Evolutionary conservation across 2,888 invertebrate genomes (phyloP).

Genomic region (Scotopteryx bipunctaria): DNA sequence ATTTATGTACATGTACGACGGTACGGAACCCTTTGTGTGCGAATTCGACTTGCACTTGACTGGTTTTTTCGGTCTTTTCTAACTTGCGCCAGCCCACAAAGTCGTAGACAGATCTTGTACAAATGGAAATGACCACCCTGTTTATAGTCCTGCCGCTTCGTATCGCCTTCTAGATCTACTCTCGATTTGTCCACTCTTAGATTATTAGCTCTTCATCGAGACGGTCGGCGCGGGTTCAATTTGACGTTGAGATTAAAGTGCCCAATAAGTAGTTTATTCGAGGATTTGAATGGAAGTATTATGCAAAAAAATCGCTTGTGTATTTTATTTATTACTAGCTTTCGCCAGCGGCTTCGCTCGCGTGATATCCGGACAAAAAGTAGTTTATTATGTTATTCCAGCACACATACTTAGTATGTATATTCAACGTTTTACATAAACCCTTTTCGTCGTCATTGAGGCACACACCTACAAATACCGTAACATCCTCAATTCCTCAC

Average conservation of each 20-base stretch:
- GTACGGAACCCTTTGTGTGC: no score
- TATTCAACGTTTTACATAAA: no score
- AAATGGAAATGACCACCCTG: constrained; percentile 45
- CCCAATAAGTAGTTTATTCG: not conserved
- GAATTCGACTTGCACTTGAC: no score
- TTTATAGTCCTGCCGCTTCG: constrained; percentile 38
- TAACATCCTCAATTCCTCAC: no score
- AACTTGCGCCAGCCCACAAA: constrained; percentile 24
- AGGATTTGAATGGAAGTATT: not conserved
- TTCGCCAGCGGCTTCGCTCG: no score
- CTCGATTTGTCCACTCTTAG: constrained; percentile 22
- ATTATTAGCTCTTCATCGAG: constrained; percentile 21
- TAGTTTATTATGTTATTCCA: no score
- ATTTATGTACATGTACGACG: no score
- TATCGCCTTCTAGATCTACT: constrained; percentile 29
- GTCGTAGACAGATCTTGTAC: constrained; percentile 33
- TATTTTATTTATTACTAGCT: no score
- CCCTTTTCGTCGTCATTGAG: constrained; percentile 14
- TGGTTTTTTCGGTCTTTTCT: not conserved
- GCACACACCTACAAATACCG: no score
- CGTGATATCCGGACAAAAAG: no score
- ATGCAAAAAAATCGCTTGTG: no score
- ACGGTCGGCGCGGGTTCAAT: not conserved
- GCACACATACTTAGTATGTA: no score
- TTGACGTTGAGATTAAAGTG: constrained; percentile 2